A percentile compares a stretch with the other conserved stretches of the same genome.
phyloP scores from a whole-genome alignment of 2,888 invertebrate genomes.

The Bedellia somnulentella region DNA sequence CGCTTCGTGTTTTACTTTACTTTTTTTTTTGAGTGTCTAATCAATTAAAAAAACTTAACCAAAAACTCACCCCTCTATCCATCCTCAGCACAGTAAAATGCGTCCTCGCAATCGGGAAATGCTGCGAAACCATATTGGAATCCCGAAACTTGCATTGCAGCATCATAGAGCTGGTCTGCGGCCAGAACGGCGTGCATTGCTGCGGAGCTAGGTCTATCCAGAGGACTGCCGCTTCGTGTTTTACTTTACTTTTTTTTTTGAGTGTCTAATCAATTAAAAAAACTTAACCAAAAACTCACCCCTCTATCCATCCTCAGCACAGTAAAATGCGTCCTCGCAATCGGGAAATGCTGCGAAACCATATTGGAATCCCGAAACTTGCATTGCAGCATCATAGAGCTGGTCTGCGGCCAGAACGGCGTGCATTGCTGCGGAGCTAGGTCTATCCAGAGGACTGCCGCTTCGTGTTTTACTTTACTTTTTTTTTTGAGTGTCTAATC shows the following conservation, averaged over 20 bases:
- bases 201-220: conserved; percentile 76
- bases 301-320: conserved; percentile 83
- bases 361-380: conserved; percentile 75
- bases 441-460: conserved; percentile 82
- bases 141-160: conserved; percentile 80
- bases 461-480: no score
- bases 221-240: conserved; percentile 79
- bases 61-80: conserved; percentile 78
- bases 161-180: conserved; percentile 76
- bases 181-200: conserved; percentile 79
- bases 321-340: conserved; percentile 69
- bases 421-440: conserved; percentile 68
- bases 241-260: no score
- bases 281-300: no score
- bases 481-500: no score
- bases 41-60: no score
- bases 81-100: conserved; percentile 78
- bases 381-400: conserved; percentile 78
- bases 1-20: no score
- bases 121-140: conserved; percentile 74
- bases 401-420: conserved; percentile 82
- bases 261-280: no score
- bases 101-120: conserved; percentile 69
- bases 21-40: no score
- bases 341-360: conserved; percentile 76